Percentiles rank a stretch among this genome's conserved stretches.
phyloP scores from a whole-genome alignment of 2,888 invertebrate genomes.

The Acleris emargana region DNA sequence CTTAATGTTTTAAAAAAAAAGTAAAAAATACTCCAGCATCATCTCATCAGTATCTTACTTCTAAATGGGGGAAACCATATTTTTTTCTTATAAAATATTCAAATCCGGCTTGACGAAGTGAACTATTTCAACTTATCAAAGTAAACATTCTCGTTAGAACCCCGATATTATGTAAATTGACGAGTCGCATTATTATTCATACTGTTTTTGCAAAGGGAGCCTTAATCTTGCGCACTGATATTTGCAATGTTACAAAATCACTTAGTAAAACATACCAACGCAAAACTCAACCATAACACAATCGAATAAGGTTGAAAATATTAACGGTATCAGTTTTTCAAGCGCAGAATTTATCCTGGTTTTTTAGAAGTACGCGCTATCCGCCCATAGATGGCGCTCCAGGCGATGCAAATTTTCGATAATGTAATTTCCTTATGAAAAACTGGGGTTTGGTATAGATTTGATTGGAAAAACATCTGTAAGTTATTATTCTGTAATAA shows the following conservation, averaged over 20 bases:
- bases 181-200: slow-evolving; percentile 80
- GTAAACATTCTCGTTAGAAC: slow-evolving; percentile 73
- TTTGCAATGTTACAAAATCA: slow-evolving; percentile 54
- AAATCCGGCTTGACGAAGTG: slow-evolving; percentile 47
- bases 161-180: slow-evolving; percentile 70
- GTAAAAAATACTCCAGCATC: no score
- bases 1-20: no score
- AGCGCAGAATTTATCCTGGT: slow-evolving; percentile 45
- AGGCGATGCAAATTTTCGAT: slow-evolving; percentile 79
- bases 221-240: slow-evolving; percentile 68
- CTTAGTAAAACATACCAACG: slow-evolving; percentile 37
- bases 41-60: no score
- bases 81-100: slow-evolving; percentile 26
- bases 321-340: neutral
- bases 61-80: neutral
- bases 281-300: slow-evolving; percentile 46
- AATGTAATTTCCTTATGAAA: slow-evolving; percentile 79
- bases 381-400: slow-evolving; percentile 75
- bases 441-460: slow-evolving; percentile 70
- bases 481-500: slow-evolving; percentile 79
- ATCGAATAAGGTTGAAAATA: slow-evolving; percentile 25
- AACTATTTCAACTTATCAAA: slow-evolving; percentile 70
- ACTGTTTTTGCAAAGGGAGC: slow-evolving; percentile 80
- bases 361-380: slow-evolving; percentile 51
- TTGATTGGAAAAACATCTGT: slow-evolving; percentile 79